phyloP scores from a whole-genome alignment of 2,888 invertebrate species.

The Thumatha senex region DNA sequence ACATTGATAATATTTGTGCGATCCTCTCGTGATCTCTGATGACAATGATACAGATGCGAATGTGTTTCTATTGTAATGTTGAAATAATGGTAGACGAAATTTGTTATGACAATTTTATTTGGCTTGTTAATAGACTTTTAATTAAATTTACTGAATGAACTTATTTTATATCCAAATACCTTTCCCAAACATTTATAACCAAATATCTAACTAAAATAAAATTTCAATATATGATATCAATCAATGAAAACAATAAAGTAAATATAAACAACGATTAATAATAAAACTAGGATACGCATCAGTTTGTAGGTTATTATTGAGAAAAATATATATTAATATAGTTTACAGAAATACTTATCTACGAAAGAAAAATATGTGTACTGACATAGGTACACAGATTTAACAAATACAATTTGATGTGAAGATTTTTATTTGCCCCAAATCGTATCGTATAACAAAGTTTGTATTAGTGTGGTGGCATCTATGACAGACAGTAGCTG shows the following conservation, averaged over 20 bases:
- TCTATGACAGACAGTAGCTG: conserved; percentile 43
- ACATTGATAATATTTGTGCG: conserved; percentile 73
- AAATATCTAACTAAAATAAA: too few species aligned
- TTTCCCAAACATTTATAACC: too few species aligned
- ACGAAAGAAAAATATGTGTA: neutral
- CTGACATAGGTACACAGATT: neutral
- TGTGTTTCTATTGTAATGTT: conserved; percentile 24
- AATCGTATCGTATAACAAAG: conserved; percentile 30
- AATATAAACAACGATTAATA: too few species aligned
- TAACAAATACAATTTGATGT: neutral
- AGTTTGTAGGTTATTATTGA: too few species aligned
- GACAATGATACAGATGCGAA: conserved; percentile 59
- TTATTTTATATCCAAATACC: neutral
- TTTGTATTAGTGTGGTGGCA: conserved; percentile 31
- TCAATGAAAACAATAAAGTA: too few species aligned
- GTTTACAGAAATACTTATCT: too few species aligned
- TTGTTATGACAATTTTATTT: too few species aligned
- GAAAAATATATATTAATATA: too few species aligned
- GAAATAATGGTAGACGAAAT: neutral
- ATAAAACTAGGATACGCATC: too few species aligned
- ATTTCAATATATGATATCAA: too few species aligned
- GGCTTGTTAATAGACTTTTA: too few species aligned
- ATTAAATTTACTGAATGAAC: too few species aligned
- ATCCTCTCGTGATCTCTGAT: conserved; percentile 67
- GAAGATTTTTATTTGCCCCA: conserved; percentile 23